Conservation (phyloP, 2,797 vertebrate species). For the Taeniopygia guttata region DNA sequence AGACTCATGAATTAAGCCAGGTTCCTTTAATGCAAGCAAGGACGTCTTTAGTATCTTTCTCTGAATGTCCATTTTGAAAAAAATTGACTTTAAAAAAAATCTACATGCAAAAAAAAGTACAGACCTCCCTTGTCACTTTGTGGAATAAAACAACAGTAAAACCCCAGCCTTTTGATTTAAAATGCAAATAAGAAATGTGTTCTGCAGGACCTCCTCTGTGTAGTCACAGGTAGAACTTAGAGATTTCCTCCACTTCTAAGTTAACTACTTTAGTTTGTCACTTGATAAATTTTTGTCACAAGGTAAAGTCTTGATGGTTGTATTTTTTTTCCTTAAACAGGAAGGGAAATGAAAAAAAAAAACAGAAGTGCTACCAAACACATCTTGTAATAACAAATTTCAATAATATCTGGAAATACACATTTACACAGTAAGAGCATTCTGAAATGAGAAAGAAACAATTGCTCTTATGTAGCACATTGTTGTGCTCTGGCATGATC, state of each 20-base stretch:
- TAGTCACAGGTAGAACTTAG: background rate
- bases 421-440: background rate
- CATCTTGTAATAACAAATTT: background rate
- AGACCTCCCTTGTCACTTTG: background rate
- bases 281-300: background rate
- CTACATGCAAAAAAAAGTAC: background rate
- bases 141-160: slow-evolving; percentile 11
- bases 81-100: background rate
- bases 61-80: background rate
- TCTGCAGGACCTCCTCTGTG: background rate
- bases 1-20: background rate
- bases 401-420: background rate
- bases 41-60: background rate
- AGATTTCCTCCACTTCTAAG: background rate
- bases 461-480: background rate
- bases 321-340: too few relatives aligned
- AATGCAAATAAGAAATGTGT: slow-evolving; percentile 35
- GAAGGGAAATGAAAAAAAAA: too few relatives aligned
- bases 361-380: too few relatives aligned
- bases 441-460: background rate
- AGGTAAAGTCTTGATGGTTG: background rate
- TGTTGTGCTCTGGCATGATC: background rate
- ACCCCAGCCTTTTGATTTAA: slow-evolving; percentile 32
- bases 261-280: background rate
- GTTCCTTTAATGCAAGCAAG: background rate